Base-by-base conservation (phyloP, 2,113 vertebrate species). In the Beaufortia kweichowensis region DNA sequence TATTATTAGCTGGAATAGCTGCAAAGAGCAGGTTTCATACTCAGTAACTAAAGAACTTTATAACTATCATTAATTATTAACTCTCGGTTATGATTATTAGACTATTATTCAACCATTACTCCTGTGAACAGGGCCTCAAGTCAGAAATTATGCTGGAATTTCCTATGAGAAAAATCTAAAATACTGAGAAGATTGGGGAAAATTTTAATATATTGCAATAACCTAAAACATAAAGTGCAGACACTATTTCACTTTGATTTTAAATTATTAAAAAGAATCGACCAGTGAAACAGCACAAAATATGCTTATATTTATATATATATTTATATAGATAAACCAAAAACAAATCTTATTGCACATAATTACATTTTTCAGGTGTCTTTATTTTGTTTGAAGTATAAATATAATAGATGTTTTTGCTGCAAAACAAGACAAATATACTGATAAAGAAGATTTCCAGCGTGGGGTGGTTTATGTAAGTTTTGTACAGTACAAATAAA, bases 21-120 rank as follows among this genome's bases (percentile, higher is more conserved):
- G 8, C 48, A n/a, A 53, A 21, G 48, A 53, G 7, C 48, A 53
- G 23, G 43, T 26, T 59, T 41, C 15, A 57, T 59, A 57, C 23
- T 57, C n/a, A 2, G 14, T 71, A 28, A 72, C 53, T 59, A 41
- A 71, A 55, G 31, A 24, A 56, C 68, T 41, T 59, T 26, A 26
- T 41, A 41, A 71, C 68, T 72, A 0, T 28, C 14, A 43, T 72
- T 28, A 72, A 59, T 72, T 59, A 72, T 72, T 57, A 72, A 72
- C 55, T 7, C 33, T 56, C 28, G 28, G 11, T 21, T 33, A 23
- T 12, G 23, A 70, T 70, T 55, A 70, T 70, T 70, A 70, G 48
- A 70, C 67, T 35, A 72, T 59, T 72, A 59, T 59, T 59, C 55
- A 53, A 21, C 19, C 19, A 41, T 43, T 2, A 15, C 15, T 41